Evolutionary conservation across 2,113 vertebrate species (phyloP), one percentile per base, ranked within the genome.

Genomic region (Chauna torquata): DNA sequence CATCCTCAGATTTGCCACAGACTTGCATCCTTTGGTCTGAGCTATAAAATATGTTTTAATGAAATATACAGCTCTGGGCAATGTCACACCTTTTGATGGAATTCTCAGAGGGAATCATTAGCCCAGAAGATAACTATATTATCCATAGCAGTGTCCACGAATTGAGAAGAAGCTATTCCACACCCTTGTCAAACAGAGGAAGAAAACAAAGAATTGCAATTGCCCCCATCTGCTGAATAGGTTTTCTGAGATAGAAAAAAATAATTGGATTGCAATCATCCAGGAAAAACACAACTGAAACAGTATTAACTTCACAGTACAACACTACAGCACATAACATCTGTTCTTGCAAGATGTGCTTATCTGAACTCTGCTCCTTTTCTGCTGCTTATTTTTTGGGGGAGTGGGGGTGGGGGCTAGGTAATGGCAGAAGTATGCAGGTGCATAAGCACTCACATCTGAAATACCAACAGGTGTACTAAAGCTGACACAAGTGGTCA

Each of bases 81-180:
- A 77, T 91, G 84, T 92, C 79, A 96, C 86, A 86, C 34, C 52
- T 94, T 86, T 94, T 85, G 76, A 90, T 89, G 68, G 82, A 95
- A 94, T 94, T 94, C 86, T 92, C 78, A 82, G 94, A 94, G 55
- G 55, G 55, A 90, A 92, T 91, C 83, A 88, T 96, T 94, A 94
- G 81, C 50, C 79, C n/a, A 72, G 25, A 47, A 57, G 83, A 93
- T 80, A 92, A 92, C 62, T 76, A 25, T 61, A 38, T 82, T 64
- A 92, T 72, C 89, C 77, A 68, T 36, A 90, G 34, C 28, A 65
- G 32, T 38, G 69, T 40, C 81, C 66, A 45, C 42, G 70, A 94
- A 93, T 58, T 13, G 47, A 95, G 68, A 88, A 93, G 45, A 84
- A 96, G 42, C 81, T 82, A 92, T 93, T 97, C 86, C 42, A 76